These are phyloP conservation scores for Protodeltote pygarga DNA, from an alignment of 2,888 invertebrate species.

Conservation along the genomic window DNA sequence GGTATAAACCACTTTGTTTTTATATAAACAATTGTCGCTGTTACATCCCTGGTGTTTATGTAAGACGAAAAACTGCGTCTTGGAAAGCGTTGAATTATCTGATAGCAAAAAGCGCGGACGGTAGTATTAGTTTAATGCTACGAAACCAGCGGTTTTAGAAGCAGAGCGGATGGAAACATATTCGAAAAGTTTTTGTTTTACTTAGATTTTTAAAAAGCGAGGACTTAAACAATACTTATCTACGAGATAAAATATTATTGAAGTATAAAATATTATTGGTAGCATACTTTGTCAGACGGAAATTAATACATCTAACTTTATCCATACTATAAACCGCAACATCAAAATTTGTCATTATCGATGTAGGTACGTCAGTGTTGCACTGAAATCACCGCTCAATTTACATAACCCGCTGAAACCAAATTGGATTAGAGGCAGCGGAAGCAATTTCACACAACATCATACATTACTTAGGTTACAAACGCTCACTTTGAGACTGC, in stretches of 20 bases:
- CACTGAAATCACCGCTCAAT: conserved; percentile 33
- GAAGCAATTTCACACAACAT: conserved; percentile 38
- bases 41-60: too few relatives aligned
- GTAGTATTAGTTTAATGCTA: conserved; percentile 26
- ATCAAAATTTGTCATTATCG: conserved; percentile 12
- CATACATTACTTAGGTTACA: conserved; percentile 38
- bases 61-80: conserved; percentile 56
- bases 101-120: conserved; percentile 57
- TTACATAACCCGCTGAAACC: conserved; percentile 35
- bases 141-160: conserved; percentile 21
- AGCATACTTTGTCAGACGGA: too few relatives aligned
- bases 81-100: conserved; percentile 55
- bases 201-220: not conserved
- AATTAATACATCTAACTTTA: too few relatives aligned
- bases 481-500: conserved; percentile 45
- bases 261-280: too few relatives aligned
- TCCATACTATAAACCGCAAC: not conserved
- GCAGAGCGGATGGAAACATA: not conserved
- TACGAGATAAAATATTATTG: too few relatives aligned
- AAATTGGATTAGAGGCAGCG: conserved; percentile 43
- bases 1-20: too few relatives aligned
- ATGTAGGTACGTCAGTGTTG: conserved; percentile 20
- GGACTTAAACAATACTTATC: too few relatives aligned
- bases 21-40: too few relatives aligned
- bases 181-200: not conserved